These are phyloP conservation scores for Musca domestica DNA, from an alignment of 1,140 invertebrate genomes.

Conservation along the genomic window DNA sequence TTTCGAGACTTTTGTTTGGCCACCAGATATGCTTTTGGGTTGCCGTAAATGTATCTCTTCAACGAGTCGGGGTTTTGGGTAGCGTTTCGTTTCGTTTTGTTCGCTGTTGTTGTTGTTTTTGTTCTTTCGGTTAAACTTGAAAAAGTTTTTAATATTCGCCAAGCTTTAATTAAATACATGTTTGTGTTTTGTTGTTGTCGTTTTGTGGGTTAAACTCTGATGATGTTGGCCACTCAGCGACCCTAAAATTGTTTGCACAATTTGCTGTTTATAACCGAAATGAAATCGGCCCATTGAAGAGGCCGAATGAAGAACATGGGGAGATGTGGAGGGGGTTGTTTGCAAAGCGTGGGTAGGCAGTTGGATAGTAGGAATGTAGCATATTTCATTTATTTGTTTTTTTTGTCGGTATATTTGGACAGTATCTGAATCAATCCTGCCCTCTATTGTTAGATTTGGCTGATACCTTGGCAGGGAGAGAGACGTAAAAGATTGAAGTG, in stretches of 20 bases:
- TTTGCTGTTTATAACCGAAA: not conserved
- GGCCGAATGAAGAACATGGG: no score
- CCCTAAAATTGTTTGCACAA: constrained; percentile 11
- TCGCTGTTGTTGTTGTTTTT: not conserved
- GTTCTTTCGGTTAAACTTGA: not conserved
- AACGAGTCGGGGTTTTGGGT: not conserved
- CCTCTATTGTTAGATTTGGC: not conserved
- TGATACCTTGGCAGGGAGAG: no score
- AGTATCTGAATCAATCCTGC: no score
- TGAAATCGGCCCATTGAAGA: no score
- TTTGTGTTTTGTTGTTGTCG: constrained; percentile 1
- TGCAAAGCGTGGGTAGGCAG: not conserved
- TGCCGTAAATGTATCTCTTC: no score
- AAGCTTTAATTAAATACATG: constrained; percentile 12
- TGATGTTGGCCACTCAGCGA: constrained; percentile 18
- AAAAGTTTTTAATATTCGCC: constrained; percentile 15
- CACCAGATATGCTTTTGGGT: no score
- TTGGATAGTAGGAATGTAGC: not conserved
- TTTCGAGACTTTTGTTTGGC: not conserved
- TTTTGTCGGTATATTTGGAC: not conserved
- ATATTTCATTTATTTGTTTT: constrained; percentile 5
- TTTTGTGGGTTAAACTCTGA: constrained; percentile 6
- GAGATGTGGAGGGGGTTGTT: not conserved
- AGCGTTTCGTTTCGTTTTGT: not conserved
- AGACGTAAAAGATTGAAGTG: no score